These are phyloP conservation scores for Dolichoris vasculosae DNA, from an alignment of 1,140 invertebrate species.

Conservation along the genomic window DNA sequence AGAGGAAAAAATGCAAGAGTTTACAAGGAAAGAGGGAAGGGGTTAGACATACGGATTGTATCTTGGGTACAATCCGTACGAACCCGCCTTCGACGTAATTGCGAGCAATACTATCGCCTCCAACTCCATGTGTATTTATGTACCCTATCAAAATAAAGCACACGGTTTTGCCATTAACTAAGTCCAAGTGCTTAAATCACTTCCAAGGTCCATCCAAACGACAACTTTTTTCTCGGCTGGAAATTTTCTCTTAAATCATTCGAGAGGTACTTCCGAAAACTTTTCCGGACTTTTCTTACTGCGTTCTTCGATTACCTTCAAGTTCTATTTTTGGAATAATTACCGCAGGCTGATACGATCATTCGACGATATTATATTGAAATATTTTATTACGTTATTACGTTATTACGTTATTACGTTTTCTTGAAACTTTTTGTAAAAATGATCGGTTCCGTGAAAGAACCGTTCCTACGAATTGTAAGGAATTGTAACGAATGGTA, in stretches of 20 bases:
- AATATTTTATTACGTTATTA: background rate
- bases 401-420: background rate
- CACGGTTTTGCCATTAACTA: background rate
- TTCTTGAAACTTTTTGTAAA: background rate
- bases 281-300: background rate
- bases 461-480: background rate
- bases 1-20: too few relatives aligned
- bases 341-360: background rate
- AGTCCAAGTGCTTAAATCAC: background rate
- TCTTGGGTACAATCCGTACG: too few relatives aligned
- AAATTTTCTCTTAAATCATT: background rate
- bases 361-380: background rate
- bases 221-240: background rate
- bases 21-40: too few relatives aligned
- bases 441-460: background rate
- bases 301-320: background rate
- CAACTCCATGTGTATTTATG: background rate
- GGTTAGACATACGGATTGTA: slow-evolving; percentile 10
- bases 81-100: background rate
- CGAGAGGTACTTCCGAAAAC: background rate
- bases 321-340: background rate
- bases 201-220: background rate
- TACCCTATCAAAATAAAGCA: slow-evolving; percentile 12
- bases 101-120: slow-evolving; percentile 2
- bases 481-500: background rate